phyloP scores from a whole-genome alignment of 1,140 invertebrate species.

The Elysia chlorotica region DNA sequence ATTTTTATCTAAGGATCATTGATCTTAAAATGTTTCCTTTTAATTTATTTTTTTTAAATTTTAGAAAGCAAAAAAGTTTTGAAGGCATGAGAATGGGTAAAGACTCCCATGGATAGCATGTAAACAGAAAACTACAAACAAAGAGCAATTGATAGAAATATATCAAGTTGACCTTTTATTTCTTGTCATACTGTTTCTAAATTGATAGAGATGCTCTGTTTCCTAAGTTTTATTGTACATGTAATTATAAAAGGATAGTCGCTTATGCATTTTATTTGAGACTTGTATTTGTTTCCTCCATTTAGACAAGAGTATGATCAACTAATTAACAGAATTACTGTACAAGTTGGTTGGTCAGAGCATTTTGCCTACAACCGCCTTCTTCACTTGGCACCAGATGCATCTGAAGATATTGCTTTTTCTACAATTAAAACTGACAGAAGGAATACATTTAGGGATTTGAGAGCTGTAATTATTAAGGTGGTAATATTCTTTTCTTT shows the following conservation, averaged over 20 bases:
- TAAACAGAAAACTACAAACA: too few species aligned
- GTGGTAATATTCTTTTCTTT: not conserved
- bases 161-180: too few species aligned
- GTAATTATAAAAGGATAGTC: not conserved
- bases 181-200: too few species aligned
- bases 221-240: too few species aligned
- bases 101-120: too few species aligned
- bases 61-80: too few species aligned
- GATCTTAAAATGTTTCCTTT: too few species aligned
- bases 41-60: too few species aligned
- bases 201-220: too few species aligned
- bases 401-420: not conserved
- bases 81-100: too few species aligned
- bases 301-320: conserved; percentile 14
- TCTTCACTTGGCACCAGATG: not conserved
- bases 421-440: not conserved
- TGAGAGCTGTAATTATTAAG: not conserved
- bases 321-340: not conserved
- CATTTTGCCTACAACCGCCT: conserved; percentile 4
- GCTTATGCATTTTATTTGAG: not conserved
- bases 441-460: not conserved
- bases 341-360: not conserved
- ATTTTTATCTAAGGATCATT: too few species aligned
- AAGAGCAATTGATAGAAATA: too few species aligned
- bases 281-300: not conserved